A percentile compares a stretch with the other conserved stretches of the same genome.
Evolutionary conservation across 2,113 vertebrate species (phyloP).

Genomic region (Lasiurus cinereus): DNA sequence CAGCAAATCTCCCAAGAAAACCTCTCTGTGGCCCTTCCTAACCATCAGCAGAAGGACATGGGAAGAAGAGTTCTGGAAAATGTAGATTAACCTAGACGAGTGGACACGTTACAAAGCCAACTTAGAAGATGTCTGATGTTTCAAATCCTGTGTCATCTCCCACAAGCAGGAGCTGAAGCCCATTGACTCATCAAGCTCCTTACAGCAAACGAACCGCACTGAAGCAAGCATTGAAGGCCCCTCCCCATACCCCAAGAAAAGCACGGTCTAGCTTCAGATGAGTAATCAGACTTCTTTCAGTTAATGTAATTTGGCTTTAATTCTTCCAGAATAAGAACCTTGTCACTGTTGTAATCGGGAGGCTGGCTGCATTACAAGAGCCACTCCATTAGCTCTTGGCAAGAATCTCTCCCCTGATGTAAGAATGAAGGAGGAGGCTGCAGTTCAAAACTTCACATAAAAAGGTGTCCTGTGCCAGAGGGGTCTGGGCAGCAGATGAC

Average conservation of each 20-base stretch:
- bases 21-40: background rate
- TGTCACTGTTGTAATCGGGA: background rate
- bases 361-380: conserved; percentile 42
- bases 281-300: conserved; percentile 31
- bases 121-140: background rate
- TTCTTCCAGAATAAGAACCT: conserved; percentile 47
- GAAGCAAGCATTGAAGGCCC: background rate
- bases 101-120: background rate
- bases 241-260: background rate
- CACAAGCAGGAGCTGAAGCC: background rate
- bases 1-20: background rate
- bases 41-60: background rate
- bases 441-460: background rate
- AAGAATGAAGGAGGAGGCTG: background rate
- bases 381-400: conserved; percentile 74
- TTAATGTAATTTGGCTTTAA: conserved; percentile 40
- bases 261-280: background rate
- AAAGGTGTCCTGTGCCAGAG: background rate
- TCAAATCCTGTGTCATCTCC: background rate
- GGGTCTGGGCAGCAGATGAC: background rate
- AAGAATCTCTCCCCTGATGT: background rate
- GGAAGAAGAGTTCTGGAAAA: conserved; percentile 25
- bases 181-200: background rate
- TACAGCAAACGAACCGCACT: background rate
- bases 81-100: background rate